Base-by-base conservation (phyloP, 2,888 invertebrate species). In the Lydus trimaculatus region DNA sequence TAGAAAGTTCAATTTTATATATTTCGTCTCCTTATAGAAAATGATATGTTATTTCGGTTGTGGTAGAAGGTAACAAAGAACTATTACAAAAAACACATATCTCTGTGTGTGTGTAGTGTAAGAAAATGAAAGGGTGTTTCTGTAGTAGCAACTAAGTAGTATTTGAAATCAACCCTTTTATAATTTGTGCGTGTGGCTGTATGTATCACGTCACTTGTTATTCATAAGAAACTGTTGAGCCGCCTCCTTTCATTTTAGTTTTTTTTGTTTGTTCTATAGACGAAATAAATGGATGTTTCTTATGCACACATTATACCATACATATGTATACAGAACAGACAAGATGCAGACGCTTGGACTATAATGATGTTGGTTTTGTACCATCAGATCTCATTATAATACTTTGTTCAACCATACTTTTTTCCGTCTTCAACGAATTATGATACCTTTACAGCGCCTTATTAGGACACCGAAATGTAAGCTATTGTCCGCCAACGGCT, bases 341-440 rank as follows among this genome's bases (percentile, higher is more conserved):
- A 72, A 71, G 73, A 69, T 70, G 66, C 75, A 75, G 75, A 75
- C 76, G 68, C 67, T 52, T 23, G 5, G 25, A 25, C 56, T 72
- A 70, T 74, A 76, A 76, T 76, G 76, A 76, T 75, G 76, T 72
- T 74, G 71, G 73, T 71, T 73, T 73, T 73, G 70, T 69, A 74
- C 70, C 71, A 69, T 72, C 72, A 64, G 67, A 62, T 61, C 67
- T 70, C 70, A 72, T 75, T 75, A 72, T 72, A 72, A 72, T 73
- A 72, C 71, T 71, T 71, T 71, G 70, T 71, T 64, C 39, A 58
- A 58, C 2, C 23, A 8, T 52, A 58, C 39, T 52, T 56, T 59
- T 67, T 61, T 62, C 17, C 48, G 20, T 52, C 11, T 52, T 23
- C 58, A 3, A 65, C 25, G 56, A 59, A 64, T 69, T 69, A 66